phyloP scores from a whole-genome alignment of 2,888 invertebrate genomes.

The Tolmerus cingulatus region DNA sequence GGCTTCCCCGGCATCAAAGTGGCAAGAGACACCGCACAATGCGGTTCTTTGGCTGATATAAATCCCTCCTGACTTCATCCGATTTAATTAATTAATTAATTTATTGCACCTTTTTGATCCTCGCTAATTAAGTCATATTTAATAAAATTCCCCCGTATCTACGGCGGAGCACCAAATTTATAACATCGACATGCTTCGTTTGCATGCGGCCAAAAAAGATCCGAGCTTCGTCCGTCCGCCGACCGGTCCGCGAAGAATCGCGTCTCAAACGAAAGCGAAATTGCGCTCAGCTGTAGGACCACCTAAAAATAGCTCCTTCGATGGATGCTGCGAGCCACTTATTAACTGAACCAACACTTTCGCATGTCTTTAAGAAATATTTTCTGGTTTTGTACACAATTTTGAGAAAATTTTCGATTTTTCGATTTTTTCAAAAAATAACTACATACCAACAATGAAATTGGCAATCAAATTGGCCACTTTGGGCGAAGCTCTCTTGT shows the following conservation, averaged over 20 bases:
- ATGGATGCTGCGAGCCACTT: neutral
- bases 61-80: conserved; percentile 17
- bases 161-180: neutral
- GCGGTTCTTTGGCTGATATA: neutral
- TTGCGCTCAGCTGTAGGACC: neutral
- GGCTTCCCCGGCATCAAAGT: neutral
- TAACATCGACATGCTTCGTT: neutral
- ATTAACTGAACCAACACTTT: neutral
- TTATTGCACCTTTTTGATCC: conserved; percentile 41
- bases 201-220: neutral
- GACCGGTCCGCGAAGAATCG: neutral
- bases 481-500: neutral
- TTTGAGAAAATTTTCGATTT: neutral
- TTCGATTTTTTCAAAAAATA: neutral
- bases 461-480: neutral
- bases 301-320: neutral
- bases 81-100: conserved; percentile 39
- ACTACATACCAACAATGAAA: neutral
- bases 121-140: conserved; percentile 34
- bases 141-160: conserved; percentile 5
- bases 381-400: neutral
- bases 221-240: neutral
- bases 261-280: neutral
- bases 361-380: neutral
- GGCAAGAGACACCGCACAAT: neutral